A percentile compares a stretch with the other conserved stretches of the same genome.
Conservation (phyloP, 2,113 vertebrate genomes). For the Cygnus atratus region DNA sequence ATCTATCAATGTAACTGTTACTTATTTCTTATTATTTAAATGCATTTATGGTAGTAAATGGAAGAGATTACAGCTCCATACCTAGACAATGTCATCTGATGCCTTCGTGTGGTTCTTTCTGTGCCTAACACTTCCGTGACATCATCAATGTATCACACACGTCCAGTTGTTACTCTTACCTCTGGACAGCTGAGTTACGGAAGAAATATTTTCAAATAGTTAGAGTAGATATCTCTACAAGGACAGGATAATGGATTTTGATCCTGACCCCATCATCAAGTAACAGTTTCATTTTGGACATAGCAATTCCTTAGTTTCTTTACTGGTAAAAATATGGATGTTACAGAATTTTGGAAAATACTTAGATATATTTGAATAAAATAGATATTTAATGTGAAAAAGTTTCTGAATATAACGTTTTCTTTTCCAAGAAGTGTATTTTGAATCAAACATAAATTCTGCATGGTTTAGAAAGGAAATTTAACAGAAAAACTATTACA, state of each 20-base stretch:
- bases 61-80: background rate
- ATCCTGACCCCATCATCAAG: background rate
- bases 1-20: background rate
- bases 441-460: background rate
- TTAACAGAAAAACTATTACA: background rate
- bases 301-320: background rate
- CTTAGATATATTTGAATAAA: background rate
- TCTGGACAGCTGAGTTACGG: background rate
- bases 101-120: background rate
- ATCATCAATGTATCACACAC: background rate
- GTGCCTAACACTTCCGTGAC: background rate
- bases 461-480: background rate
- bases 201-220: background rate
- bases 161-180: background rate
- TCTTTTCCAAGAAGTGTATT: background rate
- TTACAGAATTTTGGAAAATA: background rate
- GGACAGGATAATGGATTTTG: background rate
- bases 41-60: background rate
- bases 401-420: background rate
- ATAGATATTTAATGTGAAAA: background rate
- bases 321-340: background rate
- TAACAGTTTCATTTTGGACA: background rate
- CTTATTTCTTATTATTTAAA: background rate
- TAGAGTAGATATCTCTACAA: background rate
- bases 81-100: conserved; percentile 10